These are phyloP conservation scores for Oxygymnocypris stewartii DNA, from an alignment of 2,113 vertebrate species.

Conservation along the genomic window DNA sequence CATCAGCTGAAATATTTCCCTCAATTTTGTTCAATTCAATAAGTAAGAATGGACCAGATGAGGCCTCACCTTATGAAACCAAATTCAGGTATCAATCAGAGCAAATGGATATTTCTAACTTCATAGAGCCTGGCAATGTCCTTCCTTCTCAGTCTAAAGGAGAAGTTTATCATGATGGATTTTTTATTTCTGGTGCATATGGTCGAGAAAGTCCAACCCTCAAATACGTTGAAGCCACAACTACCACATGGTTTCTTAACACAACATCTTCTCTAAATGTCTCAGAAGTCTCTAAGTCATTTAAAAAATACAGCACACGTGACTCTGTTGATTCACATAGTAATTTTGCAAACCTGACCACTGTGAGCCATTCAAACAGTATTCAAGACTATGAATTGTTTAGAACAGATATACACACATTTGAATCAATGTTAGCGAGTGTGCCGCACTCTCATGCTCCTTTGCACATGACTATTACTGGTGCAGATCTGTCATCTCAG, in stretches of 20 bases:
- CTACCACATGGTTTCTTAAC: not conserved
- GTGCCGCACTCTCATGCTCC: not conserved
- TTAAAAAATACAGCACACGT: not conserved
- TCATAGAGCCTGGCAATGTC: not conserved
- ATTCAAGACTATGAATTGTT: not conserved
- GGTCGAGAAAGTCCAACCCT: not conserved
- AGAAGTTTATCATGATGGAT: not conserved
- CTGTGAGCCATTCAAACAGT: not conserved
- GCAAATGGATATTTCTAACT: constrained; percentile 17
- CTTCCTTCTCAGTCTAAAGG: constrained; percentile 29
- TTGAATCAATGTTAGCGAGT: not conserved
- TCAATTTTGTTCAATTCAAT: constrained; percentile 10
- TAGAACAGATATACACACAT: not conserved
- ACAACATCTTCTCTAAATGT: not conserved
- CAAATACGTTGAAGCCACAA: not conserved
- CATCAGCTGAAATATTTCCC: constrained; percentile 21
- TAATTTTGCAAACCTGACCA: not conserved
- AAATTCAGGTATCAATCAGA: constrained; percentile 16
- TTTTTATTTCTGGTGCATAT: constrained; percentile 2
- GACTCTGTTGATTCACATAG: not conserved
- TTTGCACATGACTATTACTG: constrained; percentile 14
- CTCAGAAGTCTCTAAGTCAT: not conserved
- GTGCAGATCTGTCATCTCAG: constrained; percentile 37
- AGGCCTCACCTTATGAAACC: not conserved
- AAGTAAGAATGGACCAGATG: constrained; percentile 16